phyloP scores from a whole-genome alignment of 2,797 vertebrate species.

The Schizopygopsis malacanthus region DNA sequence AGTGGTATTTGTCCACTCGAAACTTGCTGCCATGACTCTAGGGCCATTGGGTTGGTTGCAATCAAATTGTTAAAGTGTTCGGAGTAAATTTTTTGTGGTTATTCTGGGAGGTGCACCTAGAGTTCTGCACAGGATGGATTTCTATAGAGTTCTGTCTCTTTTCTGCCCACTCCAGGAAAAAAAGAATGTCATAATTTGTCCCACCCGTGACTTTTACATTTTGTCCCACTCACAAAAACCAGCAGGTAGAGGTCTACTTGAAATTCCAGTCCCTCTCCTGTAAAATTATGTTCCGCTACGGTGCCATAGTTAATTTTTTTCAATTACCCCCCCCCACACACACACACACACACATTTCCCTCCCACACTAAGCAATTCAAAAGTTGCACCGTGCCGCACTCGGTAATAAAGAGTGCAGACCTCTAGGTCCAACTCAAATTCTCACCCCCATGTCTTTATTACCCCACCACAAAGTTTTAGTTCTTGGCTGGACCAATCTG shows the following conservation, averaged over 20 bases:
- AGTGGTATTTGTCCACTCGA: background rate
- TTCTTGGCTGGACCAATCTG: background rate
- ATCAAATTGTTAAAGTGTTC: background rate
- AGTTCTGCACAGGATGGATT: background rate
- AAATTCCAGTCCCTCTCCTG: background rate
- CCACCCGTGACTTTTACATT: background rate
- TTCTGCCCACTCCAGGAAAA: background rate
- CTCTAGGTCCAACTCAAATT: background rate
- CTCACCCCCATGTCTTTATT: background rate
- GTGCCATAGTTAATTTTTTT: slow-evolving; percentile 10
- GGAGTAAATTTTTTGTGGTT: background rate
- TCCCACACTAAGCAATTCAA: background rate
- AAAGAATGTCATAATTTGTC: background rate
- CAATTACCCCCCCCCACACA: background rate
- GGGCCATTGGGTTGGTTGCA: background rate
- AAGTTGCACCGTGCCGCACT: background rate
- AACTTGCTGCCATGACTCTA: background rate
- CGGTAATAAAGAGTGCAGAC: background rate
- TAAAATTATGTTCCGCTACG: background rate
- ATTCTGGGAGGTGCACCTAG: background rate
- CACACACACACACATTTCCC: background rate
- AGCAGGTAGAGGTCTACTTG: background rate
- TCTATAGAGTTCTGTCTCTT: background rate
- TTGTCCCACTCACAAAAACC: slow-evolving; percentile 5
- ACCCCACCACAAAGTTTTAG: background rate